These are phyloP conservation scores for Damaliscus lunatus DNA, from an alignment of 2,113 vertebrate species.

Conservation along the genomic window DNA sequence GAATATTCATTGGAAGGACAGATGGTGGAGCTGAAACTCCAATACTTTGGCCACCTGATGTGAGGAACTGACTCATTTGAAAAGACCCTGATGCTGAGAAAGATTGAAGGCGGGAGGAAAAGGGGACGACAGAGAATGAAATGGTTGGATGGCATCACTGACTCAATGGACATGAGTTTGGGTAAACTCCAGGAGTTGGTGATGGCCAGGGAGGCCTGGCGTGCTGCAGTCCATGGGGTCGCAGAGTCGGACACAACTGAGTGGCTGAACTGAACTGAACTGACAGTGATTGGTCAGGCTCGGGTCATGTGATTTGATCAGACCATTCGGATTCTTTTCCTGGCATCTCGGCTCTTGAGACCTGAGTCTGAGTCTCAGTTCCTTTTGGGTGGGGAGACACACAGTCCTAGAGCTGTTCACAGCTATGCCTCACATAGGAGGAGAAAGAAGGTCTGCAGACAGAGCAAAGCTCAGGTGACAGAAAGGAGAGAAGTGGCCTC, in stretches of 20 bases:
- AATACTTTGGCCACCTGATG: not conserved
- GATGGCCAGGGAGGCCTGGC: not conserved
- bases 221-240: not conserved
- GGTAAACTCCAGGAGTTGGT: not conserved
- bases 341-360: not conserved
- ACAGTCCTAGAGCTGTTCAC: not conserved
- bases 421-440: rapidly evolving
- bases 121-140: not conserved
- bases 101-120: not conserved
- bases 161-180: not conserved
- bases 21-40: not conserved
- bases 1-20: not conserved
- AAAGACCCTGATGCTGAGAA: not conserved
- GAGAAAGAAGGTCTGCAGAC: not conserved
- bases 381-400: not conserved
- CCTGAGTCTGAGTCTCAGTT: not conserved
- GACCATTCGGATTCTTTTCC: not conserved
- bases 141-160: not conserved
- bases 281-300: not conserved
- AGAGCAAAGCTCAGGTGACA: not conserved
- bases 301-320: not conserved
- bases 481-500: too few relatives aligned
- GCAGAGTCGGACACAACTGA: not conserved
- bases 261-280: not conserved
- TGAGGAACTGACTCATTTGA: not conserved